Evolutionary conservation across 2,797 vertebrate species (phyloP).

Genomic region (Antennarius maculatus): DNA sequence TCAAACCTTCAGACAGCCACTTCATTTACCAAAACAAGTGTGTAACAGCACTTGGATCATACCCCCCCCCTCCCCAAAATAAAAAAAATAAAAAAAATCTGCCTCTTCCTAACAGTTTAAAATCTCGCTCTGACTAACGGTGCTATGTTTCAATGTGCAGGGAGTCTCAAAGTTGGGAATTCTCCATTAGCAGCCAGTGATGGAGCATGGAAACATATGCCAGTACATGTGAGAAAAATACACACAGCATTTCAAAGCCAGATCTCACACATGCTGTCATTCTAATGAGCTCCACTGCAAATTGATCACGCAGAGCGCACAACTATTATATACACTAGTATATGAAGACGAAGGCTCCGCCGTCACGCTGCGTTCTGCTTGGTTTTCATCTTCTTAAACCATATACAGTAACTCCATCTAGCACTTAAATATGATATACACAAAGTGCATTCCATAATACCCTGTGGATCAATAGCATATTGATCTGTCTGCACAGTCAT

Average conservation of each 20-base stretch:
- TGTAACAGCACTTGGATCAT: constrained; percentile 20
- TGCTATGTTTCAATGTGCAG: background rate
- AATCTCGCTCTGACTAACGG: constrained; percentile 26
- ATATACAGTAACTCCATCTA: background rate
- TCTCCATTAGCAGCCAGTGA: constrained; percentile 30
- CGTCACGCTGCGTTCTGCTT: background rate
- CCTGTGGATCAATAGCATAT: constrained; percentile 6
- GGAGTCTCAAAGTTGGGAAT: constrained; percentile 27
- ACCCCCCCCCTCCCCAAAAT: background rate
- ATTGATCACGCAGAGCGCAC: background rate
- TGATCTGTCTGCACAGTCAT: background rate
- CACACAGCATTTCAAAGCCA: constrained; percentile 7
- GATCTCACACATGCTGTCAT: background rate
- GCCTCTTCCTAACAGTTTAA: constrained; percentile 15
- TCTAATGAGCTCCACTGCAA: background rate
- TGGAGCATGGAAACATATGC: constrained; percentile 21
- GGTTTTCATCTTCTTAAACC: background rate
- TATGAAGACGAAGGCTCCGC: background rate
- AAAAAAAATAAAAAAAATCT: background rate
- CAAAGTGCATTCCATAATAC: constrained; percentile 1
- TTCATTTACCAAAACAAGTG: constrained; percentile 50
- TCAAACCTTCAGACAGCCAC: constrained; percentile 56
- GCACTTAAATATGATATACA: background rate
- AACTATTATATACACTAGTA: background rate
- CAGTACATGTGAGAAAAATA: constrained; percentile 1